These are phyloP conservation scores for Ascidia mentula DNA, from an alignment of 23 tunicate species.

Conservation along the genomic window DNA sequence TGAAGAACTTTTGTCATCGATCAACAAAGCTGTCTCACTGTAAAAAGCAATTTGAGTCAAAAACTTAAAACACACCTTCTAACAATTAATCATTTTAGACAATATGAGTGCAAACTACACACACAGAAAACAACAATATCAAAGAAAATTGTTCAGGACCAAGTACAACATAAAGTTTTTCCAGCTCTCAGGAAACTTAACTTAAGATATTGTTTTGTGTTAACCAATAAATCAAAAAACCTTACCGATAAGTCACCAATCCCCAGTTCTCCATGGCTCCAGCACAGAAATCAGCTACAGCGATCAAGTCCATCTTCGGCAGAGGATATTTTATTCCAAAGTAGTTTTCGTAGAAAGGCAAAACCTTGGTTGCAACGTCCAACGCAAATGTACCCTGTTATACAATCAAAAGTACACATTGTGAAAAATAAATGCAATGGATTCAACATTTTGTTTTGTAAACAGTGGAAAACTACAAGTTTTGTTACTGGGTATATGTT, in stretches of 20 bases:
- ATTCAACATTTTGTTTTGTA: no score
- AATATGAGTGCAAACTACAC: no score
- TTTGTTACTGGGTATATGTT: no score
- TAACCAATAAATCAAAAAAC: no score
- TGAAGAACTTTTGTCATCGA: constrained; percentile 82
- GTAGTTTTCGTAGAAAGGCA: constrained; percentile 89
- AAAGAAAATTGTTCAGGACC: no score
- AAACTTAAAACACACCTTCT: not conserved
- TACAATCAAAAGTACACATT: not conserved
- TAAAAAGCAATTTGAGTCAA: not conserved
- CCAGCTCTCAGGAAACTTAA: no score
- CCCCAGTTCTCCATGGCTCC: constrained; percentile 99
- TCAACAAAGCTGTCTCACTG: constrained; percentile 87
- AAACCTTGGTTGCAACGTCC: constrained; percentile 74
- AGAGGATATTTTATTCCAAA: constrained; percentile 93
- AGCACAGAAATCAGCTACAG: constrained; percentile 93
- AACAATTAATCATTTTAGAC: no score
- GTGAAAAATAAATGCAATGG: no score
- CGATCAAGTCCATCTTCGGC: constrained; percentile 93
- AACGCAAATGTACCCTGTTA: constrained; percentile 75
- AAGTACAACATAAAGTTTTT: no score
- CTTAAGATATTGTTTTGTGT: not conserved
- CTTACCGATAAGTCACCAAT: constrained; percentile 82
- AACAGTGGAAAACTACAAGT: no score
- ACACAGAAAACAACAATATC: no score